These are phyloP conservation scores for Prunella strophiata DNA, from an alignment of 2,797 vertebrate genomes.

Conservation along the genomic window DNA sequence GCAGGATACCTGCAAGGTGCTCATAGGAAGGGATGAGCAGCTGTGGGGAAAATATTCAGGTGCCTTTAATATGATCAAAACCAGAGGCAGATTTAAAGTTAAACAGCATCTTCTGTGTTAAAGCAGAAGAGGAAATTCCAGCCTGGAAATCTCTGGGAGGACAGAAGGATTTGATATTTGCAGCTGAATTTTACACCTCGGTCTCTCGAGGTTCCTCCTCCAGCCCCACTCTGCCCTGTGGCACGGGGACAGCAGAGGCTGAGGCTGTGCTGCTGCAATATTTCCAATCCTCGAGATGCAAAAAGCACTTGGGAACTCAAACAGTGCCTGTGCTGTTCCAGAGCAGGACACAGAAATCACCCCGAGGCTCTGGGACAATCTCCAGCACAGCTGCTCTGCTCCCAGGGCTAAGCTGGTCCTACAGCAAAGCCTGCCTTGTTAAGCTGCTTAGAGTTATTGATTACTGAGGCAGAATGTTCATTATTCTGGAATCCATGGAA, in stretches of 20 bases:
- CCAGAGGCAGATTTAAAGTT: neutral
- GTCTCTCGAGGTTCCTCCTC: neutral
- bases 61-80: neutral
- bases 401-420: neutral
- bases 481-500: constrained; percentile 2
- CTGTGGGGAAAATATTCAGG: neutral
- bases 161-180: neutral
- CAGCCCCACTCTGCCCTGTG: neutral
- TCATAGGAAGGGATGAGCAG: neutral
- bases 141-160: neutral
- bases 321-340: fast-evolving
- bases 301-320: neutral
- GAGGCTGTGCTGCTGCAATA: neutral
- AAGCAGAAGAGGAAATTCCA: neutral
- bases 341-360: neutral
- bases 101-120: neutral
- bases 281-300: neutral
- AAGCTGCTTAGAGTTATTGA: constrained; percentile 23
- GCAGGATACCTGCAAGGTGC: neutral
- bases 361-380: neutral
- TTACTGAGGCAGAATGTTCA: constrained; percentile 29
- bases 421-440: neutral
- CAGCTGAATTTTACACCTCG: neutral
- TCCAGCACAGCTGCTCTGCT: neutral
- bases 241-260: neutral